These are phyloP conservation scores for Rousettus madagascariensis DNA, from an alignment of 2,797 vertebrate species.

Conservation along the genomic window DNA sequence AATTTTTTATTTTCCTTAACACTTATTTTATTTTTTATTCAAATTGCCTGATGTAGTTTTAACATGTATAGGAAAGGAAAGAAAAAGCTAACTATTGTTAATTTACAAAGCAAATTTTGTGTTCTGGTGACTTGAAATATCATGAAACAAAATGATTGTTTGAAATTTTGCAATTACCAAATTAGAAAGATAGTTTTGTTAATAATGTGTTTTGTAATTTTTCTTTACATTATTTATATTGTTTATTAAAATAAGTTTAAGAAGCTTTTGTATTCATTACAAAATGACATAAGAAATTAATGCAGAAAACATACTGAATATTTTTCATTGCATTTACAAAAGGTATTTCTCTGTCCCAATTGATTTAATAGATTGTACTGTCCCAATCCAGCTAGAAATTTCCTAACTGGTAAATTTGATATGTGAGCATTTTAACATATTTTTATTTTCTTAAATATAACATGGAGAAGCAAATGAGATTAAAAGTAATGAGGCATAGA, in stretches of 20 bases:
- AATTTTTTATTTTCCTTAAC: neutral
- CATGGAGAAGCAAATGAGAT: conserved; percentile 30
- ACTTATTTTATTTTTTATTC: neutral
- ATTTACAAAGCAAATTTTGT: neutral
- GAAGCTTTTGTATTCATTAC: neutral
- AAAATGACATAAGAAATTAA: neutral
- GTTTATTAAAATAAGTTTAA: neutral
- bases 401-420: neutral
- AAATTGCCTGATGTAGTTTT: neutral
- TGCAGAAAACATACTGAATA: neutral
- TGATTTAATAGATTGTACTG: conserved; percentile 30
- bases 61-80: neutral
- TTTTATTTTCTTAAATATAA: conserved; percentile 67
- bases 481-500: conserved; percentile 46
- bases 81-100: neutral
- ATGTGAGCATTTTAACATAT: conserved; percentile 42
- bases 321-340: neutral
- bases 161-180: neutral
- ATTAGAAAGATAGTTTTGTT: neutral
- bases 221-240: neutral
- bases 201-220: neutral
- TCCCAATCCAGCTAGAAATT: conserved; percentile 15
- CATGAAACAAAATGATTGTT: neutral
- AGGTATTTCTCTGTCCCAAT: neutral
- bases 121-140: neutral